phyloP scores from a whole-genome alignment of 1,140 invertebrate species.

The Ctenoplectra terminalis region DNA sequence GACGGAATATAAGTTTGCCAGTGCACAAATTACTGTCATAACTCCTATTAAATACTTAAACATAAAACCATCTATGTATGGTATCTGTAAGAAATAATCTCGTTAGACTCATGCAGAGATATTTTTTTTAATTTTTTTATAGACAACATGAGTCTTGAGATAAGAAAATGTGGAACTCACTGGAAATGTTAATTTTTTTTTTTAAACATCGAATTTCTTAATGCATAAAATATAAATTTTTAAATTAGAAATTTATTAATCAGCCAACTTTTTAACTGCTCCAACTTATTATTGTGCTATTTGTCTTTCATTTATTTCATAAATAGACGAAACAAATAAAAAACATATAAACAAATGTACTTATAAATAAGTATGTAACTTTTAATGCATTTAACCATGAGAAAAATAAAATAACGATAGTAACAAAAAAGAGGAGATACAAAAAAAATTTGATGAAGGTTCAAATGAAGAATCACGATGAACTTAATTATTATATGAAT shows the following conservation, averaged over 20 bases:
- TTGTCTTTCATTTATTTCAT: not conserved
- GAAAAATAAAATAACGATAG: not conserved
- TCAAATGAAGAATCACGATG: not conserved
- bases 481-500: not conserved
- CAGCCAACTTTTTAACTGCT: not conserved
- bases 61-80: slow-evolving; percentile 86
- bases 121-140: slow-evolving; percentile 26
- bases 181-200: not conserved
- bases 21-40: slow-evolving; percentile 87
- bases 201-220: not conserved
- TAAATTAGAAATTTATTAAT: not conserved
- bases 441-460: slow-evolving; percentile 20
- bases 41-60: slow-evolving; percentile 89
- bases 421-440: not conserved
- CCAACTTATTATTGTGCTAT: not conserved
- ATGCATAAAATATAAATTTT: not conserved
- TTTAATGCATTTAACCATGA: not conserved
- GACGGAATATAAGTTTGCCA: slow-evolving; percentile 87
- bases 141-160: slow-evolving; percentile 33
- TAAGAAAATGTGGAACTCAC: slow-evolving; percentile 23
- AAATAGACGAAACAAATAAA: not conserved
- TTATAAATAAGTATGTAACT: not conserved
- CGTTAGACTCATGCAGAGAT: slow-evolving; percentile 62
- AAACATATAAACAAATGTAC: slow-evolving; percentile 1
- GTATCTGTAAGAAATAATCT: slow-evolving; percentile 82